These are phyloP conservation scores for Anthopleura sola DNA, from an alignment of 64 coral and sea anemone species.

Conservation along the genomic window DNA sequence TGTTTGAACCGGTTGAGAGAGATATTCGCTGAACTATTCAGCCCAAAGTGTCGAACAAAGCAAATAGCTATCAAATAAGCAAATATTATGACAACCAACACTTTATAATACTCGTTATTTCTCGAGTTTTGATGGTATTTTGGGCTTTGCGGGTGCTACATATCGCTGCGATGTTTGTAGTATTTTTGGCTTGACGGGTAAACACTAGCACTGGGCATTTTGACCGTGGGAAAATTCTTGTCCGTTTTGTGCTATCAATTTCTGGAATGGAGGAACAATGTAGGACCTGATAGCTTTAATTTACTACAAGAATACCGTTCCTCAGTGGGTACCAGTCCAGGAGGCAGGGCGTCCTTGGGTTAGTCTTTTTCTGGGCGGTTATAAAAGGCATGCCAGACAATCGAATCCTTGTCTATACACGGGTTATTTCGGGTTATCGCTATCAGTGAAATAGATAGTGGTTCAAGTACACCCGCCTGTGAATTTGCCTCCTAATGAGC, in stretches of 20 bases:
- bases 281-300: not conserved
- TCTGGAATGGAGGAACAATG: not conserved
- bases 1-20: not conserved
- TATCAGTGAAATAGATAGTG: constrained; percentile 14
- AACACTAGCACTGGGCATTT: not conserved
- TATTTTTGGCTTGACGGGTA: constrained; percentile 3
- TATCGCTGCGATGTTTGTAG: not conserved
- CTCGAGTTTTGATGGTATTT: not conserved
- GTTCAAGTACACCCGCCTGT: not conserved
- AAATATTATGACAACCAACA: constrained; percentile 12
- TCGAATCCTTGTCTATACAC: not conserved
- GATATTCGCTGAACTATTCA: not conserved
- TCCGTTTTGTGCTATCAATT: not conserved
- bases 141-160: not conserved
- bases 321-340: not conserved
- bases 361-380: not conserved
- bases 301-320: not conserved
- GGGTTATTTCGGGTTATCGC: constrained; percentile 12
- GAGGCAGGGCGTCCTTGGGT: not conserved
- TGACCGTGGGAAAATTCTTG: not conserved
- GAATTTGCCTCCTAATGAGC: not conserved
- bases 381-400: not conserved
- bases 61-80: constrained; percentile 8
- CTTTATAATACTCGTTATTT: not conserved
- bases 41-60: constrained; percentile 1